phyloP scores from a whole-genome alignment of 2,113 vertebrate species.

The Phrynocephalus versicolor region DNA sequence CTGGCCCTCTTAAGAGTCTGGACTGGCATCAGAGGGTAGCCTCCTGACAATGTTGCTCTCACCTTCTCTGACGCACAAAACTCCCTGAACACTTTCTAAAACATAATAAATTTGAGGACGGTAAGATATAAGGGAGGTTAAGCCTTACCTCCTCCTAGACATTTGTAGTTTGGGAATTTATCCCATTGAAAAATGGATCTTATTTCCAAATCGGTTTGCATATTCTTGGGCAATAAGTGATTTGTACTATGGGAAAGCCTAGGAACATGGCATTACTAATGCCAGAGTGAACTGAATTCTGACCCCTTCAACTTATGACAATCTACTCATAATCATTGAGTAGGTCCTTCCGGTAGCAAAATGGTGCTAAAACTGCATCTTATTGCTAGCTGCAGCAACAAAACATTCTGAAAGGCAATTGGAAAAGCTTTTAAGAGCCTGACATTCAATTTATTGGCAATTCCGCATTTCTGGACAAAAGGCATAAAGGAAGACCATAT shows the following conservation, averaged over 20 bases:
- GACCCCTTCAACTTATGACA: background rate
- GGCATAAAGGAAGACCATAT: too few relatives aligned
- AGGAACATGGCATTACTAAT: background rate
- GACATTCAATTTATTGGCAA: background rate
- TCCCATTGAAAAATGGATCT: background rate
- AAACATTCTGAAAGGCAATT: background rate
- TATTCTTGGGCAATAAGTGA: background rate
- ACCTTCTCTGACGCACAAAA: too few relatives aligned
- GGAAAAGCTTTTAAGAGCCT: background rate
- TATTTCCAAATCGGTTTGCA: background rate
- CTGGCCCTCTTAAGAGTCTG: too few relatives aligned
- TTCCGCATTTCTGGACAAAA: background rate
- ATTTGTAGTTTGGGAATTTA: background rate
- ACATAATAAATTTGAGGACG: too few relatives aligned
- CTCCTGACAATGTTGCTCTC: too few relatives aligned
- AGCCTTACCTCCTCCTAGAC: too few relatives aligned
- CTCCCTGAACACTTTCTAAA: too few relatives aligned
- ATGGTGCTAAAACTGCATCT: background rate
- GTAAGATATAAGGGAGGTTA: too few relatives aligned
- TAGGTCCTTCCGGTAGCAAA: background rate
- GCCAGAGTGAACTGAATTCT: background rate
- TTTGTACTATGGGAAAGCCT: background rate
- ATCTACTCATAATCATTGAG: background rate
- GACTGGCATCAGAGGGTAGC: too few relatives aligned
- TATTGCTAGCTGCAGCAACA: background rate